phyloP scores from a whole-genome alignment of 2,113 vertebrate species.

The Sebastes fasciatus region DNA sequence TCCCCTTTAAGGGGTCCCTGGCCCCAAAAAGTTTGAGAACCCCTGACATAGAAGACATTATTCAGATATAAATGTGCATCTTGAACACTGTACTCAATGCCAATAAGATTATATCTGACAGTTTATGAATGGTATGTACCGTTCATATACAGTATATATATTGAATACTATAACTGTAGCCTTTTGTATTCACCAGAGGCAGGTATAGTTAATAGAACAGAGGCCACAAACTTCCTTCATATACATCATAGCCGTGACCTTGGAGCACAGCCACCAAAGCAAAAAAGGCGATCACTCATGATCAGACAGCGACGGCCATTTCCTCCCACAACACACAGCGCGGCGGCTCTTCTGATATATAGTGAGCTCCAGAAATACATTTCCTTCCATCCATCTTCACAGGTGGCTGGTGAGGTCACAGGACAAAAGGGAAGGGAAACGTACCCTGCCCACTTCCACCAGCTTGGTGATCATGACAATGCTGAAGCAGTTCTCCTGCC shows the following conservation, averaged over 20 bases:
- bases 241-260: slow-evolving; percentile 68
- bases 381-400: slow-evolving; percentile 57
- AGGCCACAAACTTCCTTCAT: slow-evolving; percentile 14
- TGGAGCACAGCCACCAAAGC: slow-evolving; percentile 53
- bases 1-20: too few species aligned
- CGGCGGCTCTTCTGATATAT: slow-evolving; percentile 43
- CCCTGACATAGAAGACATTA: not conserved
- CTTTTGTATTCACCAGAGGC: not conserved
- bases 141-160: not conserved
- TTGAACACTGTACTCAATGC: not conserved
- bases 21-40: too few species aligned
- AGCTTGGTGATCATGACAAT: slow-evolving; percentile 98
- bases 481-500: slow-evolving; percentile 97
- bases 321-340: slow-evolving; percentile 27
- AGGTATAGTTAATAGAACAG: not conserved
- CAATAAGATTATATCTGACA: not conserved
- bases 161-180: not conserved
- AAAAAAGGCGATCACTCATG: slow-evolving; percentile 63
- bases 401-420: slow-evolving; percentile 49
- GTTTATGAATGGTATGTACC: not conserved
- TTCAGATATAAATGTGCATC: not conserved
- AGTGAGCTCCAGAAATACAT: slow-evolving; percentile 56
- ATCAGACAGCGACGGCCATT: slow-evolving; percentile 47
- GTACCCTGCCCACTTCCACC: slow-evolving; percentile 96
- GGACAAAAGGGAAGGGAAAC: slow-evolving; percentile 65